Base-by-base conservation (phyloP, 1,140 invertebrate species). In the Microplitis mediator region DNA sequence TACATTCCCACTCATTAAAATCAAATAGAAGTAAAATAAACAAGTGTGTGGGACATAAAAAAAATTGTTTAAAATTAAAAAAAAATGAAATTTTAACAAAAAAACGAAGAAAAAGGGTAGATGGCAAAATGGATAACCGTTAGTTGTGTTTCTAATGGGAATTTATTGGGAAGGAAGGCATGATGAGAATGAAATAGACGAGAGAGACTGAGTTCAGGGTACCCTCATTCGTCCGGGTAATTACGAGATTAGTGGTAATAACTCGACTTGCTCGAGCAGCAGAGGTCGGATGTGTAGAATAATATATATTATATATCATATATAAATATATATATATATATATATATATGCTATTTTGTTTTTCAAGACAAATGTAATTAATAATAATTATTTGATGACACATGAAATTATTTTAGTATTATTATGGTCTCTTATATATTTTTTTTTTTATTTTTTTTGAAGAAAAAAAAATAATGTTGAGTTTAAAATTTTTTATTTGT, bases 301-400 rank as follows among this genome's bases (percentile, higher is more conserved):
- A 45, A 45, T 45, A 45, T 45, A 45, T 45, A 45, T 45, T 73
- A 51, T 51, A 32, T 66, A 31, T 56, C 65, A 14, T 39, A 73
- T 45, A 73, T 73, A 66, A 66, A 50, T 51, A 39, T 60, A 52
- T 51, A 68, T 58, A 52, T 34, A 35, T 60, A 63, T 69, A 74
- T 73, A 69, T 63, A 65, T 45, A 69, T 74, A 75, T 70, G 75
- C 71, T 23, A 70, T 75, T 73, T 71, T 73, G 72, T 78, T 77
- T 81, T 81, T 74, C 60, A 73, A 76, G 51, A 75, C 74, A 79
- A 71, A 76, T 77, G 75, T 80, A 81, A 83, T 83, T 84, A 81
- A 72, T 74, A 77, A 78, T 83, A 82, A 83, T 82, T 82, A 77
- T 77, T 80, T 82, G 78, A 82, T 82, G 82, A 80, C 64, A 72